phyloP scores from a whole-genome alignment of 2,797 vertebrate species.

The Myotis findleyi region DNA sequence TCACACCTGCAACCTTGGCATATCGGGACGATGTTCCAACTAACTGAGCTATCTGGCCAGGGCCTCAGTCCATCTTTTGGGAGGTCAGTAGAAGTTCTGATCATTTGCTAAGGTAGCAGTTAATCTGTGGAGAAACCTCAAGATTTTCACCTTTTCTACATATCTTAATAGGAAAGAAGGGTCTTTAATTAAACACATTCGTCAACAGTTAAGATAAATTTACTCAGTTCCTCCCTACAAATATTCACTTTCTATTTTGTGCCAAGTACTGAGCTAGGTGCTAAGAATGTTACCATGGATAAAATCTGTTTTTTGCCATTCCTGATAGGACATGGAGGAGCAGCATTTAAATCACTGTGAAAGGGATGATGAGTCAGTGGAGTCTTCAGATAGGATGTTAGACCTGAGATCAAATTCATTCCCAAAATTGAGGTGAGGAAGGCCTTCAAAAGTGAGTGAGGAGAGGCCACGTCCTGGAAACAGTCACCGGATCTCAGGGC shows the following conservation, averaged over 20 bases:
- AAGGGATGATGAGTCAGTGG: background rate
- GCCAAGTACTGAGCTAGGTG: background rate
- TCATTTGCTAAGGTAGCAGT: background rate
- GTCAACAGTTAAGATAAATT: background rate
- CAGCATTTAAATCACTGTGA: background rate
- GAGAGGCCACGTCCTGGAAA: background rate
- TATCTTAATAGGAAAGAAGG: slow-evolving; percentile 14
- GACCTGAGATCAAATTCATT: background rate
- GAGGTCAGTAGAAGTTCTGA: background rate
- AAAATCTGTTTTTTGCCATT: background rate
- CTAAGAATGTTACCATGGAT: background rate
- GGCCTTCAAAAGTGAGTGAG: background rate
- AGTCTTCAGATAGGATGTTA: background rate
- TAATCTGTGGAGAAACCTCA: background rate
- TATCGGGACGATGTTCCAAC: background rate
- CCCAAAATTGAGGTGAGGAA: background rate
- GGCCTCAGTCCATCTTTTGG: background rate
- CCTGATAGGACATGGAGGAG: background rate
- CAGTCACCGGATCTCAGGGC: background rate
- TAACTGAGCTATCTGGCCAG: background rate
- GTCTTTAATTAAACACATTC: background rate
- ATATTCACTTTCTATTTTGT: background rate
- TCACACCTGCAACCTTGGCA: background rate
- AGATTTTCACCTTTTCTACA: background rate
- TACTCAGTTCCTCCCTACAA: background rate